A percentile compares a stretch with the other conserved stretches of the same genome.
phyloP scores from a whole-genome alignment of 2,113 vertebrate genomes.

The Mesocricetus auratus region DNA sequence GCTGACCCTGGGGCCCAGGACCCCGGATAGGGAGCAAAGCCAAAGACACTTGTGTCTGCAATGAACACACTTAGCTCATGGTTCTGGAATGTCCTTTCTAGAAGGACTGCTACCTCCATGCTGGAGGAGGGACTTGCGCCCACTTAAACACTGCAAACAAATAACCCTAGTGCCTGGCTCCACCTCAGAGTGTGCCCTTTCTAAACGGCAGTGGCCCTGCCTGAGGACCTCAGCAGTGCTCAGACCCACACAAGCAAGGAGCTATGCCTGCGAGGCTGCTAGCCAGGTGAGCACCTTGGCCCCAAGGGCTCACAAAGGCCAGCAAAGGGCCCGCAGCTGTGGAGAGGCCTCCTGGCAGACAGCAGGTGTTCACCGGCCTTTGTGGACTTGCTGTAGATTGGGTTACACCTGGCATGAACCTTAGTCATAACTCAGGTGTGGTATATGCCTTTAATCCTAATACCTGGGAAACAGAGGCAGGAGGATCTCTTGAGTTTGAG shows the following conservation, averaged over 20 bases:
- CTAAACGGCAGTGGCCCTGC: rapidly evolving
- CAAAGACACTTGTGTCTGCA: background rate
- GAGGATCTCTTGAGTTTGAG: background rate
- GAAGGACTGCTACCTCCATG: background rate
- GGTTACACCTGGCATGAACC: background rate
- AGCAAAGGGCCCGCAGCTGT: background rate
- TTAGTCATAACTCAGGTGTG: background rate
- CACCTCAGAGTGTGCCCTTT: background rate
- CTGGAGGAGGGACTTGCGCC: background rate
- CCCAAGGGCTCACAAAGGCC: background rate
- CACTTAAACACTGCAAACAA: rapidly evolving
- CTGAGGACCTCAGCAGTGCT: too few species aligned
- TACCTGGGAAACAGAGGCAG: background rate
- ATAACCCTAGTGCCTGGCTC: background rate
- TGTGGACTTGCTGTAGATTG: background rate
- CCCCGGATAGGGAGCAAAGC: background rate
- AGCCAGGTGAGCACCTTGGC: rapidly evolving
- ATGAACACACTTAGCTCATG: background rate
- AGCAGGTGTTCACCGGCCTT: background rate
- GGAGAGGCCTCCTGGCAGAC: background rate
- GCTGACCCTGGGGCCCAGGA: background rate
- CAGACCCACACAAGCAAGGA: background rate
- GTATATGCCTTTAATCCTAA: background rate
- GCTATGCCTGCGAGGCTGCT: background rate
- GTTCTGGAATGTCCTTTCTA: constrained; percentile 37